These are phyloP conservation scores for Tillus elongatus DNA, from an alignment of 2,888 invertebrate species.

Conservation along the genomic window DNA sequence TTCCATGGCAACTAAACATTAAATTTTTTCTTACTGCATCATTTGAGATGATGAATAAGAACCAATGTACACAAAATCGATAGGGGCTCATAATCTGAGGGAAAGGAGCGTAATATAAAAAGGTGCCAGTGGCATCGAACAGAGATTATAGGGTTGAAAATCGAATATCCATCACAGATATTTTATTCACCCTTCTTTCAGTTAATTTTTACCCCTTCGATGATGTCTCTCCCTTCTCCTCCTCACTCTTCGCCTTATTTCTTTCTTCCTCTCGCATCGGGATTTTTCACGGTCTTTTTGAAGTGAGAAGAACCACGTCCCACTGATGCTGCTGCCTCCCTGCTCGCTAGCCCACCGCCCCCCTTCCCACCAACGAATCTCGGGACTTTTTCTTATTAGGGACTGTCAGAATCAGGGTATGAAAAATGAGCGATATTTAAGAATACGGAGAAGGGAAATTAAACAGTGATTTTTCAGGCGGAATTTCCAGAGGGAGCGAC, in stretches of 20 bases:
- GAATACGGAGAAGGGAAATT: constrained; percentile 30
- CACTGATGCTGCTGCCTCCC: no score
- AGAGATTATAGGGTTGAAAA: constrained; percentile 17
- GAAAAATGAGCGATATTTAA: constrained; percentile 36
- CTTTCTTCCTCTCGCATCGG: no score
- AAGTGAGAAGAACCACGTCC: no score
- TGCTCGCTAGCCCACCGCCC: neutral
- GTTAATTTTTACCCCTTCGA: constrained; percentile 27
- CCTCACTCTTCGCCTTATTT: constrained; percentile 12
- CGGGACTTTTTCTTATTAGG: constrained; percentile 25
- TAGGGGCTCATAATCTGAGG: no score
- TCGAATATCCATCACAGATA: constrained; percentile 24
- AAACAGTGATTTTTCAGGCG: constrained; percentile 32
- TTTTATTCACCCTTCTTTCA: constrained; percentile 30
- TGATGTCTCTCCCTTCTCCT: constrained; percentile 18
- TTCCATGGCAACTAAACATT: no score
- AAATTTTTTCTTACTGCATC: no score
- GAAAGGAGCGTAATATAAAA: no score
- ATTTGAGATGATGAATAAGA: no score
- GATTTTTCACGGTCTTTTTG: no score
- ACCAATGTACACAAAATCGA: no score
- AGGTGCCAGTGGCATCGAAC: no score
- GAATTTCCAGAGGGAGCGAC: constrained; percentile 17
- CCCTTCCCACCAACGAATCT: neutral
- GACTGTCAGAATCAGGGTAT: constrained; percentile 33